Conservation (phyloP, 2,113 vertebrate species). For the Cygnus atratus region DNA sequence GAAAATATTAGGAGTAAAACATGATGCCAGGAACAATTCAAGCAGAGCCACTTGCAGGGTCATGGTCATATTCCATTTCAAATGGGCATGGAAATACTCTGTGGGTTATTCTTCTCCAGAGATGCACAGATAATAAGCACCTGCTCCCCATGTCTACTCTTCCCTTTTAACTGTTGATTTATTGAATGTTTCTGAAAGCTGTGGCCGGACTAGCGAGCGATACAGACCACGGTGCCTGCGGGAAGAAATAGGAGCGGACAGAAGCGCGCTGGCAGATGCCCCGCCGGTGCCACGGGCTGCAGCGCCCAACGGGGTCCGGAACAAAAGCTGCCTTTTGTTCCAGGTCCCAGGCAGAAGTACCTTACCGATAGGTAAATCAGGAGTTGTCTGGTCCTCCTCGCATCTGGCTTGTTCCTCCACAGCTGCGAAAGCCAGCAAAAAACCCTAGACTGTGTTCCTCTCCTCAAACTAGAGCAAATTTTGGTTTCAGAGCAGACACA, state of each 20-base stretch:
- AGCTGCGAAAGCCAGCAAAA: neutral
- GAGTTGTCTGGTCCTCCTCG: neutral
- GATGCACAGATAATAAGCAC: constrained; percentile 70
- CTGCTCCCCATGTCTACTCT: constrained; percentile 70
- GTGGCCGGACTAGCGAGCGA: constrained; percentile 25
- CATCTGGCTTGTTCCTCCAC: neutral
- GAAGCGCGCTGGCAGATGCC: neutral
- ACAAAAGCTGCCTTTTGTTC: neutral
- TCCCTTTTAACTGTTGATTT: constrained; percentile 71
- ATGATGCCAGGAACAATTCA: constrained; percentile 60
- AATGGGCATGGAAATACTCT: constrained; percentile 60
- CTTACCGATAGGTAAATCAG: neutral
- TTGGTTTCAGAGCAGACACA: neutral
- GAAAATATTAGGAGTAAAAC: constrained; percentile 65
- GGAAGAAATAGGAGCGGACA: neutral
- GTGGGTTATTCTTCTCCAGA: constrained; percentile 69
- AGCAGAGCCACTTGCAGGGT: constrained; percentile 62
- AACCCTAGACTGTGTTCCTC: neutral
- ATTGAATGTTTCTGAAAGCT: constrained; percentile 63
- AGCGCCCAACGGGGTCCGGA: neutral
- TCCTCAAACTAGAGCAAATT: neutral
- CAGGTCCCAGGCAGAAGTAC: neutral
- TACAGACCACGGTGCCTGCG: constrained; percentile 20
- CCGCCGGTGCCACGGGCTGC: rapidly evolving
- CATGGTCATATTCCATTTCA: constrained; percentile 68